phyloP scores from a whole-genome alignment of 2,113 vertebrate genomes.

The Choloepus hoffmanni region DNA sequence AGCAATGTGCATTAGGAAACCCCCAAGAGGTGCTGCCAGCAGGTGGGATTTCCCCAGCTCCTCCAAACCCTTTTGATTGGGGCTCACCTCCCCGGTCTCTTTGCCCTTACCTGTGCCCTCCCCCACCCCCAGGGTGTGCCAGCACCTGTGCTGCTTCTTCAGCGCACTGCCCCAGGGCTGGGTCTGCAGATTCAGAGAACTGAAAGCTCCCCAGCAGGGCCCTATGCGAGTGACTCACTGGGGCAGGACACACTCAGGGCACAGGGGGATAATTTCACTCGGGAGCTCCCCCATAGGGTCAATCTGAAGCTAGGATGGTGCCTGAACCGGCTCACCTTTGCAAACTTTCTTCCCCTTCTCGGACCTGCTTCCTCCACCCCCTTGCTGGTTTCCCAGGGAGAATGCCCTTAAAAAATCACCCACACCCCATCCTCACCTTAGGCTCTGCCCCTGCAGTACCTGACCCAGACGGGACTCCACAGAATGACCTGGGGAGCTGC shows the following conservation, averaged over 20 bases:
- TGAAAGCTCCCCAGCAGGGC: neutral
- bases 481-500: neutral
- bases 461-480: neutral
- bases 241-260: neutral
- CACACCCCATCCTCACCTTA: neutral
- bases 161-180: neutral
- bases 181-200: neutral
- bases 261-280: neutral
- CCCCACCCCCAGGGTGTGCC: no score
- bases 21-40: neutral
- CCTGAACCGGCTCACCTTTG: neutral
- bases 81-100: neutral
- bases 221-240: neutral
- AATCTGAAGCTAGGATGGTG: neutral
- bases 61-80: neutral
- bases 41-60: rapidly evolving
- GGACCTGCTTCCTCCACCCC: neutral
- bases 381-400: neutral
- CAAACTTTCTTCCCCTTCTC: neutral
- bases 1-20: neutral
- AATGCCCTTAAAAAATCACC: neutral
- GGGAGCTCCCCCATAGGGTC: neutral
- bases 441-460: neutral
- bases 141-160: neutral
- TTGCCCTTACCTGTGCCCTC: no score